Percentiles rank a stretch among this genome's conserved stretches.
These are phyloP conservation scores for Hetaerina americana DNA, from an alignment of 1,140 invertebrate species.

Conservation along the genomic window DNA sequence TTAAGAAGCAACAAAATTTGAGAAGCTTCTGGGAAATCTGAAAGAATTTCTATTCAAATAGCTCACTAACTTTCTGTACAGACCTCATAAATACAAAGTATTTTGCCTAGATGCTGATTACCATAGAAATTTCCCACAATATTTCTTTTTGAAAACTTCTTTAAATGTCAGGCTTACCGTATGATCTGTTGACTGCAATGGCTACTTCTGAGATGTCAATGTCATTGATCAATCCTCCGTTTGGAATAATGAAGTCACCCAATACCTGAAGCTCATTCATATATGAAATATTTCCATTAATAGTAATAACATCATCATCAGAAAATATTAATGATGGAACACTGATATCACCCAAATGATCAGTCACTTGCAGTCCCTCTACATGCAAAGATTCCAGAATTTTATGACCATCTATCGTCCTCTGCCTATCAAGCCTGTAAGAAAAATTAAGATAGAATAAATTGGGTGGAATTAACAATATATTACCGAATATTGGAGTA, in stretches of 20 bases:
- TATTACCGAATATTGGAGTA: not conserved
- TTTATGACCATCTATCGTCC: not conserved
- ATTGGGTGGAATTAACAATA: not conserved
- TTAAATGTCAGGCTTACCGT: not conserved
- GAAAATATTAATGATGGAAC: not conserved
- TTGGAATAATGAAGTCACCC: not conserved
- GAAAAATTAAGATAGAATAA: too few species aligned
- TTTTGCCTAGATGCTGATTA: not conserved
- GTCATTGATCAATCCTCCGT: not conserved
- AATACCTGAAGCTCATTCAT: not conserved
- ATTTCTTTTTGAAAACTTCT: not conserved
- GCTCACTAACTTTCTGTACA: too few species aligned
- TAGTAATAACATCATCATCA: not conserved
- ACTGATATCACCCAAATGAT: not conserved
- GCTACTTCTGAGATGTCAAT: not conserved
- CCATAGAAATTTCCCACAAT: not conserved
- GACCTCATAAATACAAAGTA: too few species aligned
- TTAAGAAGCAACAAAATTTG: not conserved
- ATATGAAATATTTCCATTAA: not conserved
- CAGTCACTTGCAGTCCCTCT: not conserved
- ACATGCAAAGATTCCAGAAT: not conserved
- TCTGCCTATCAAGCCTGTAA: not conserved
- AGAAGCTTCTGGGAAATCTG: too few species aligned
- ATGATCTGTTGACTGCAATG: not conserved
- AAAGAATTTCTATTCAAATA: too few species aligned